phyloP scores from a whole-genome alignment of 2,797 vertebrate species.

The Scyliorhinus canicula region DNA sequence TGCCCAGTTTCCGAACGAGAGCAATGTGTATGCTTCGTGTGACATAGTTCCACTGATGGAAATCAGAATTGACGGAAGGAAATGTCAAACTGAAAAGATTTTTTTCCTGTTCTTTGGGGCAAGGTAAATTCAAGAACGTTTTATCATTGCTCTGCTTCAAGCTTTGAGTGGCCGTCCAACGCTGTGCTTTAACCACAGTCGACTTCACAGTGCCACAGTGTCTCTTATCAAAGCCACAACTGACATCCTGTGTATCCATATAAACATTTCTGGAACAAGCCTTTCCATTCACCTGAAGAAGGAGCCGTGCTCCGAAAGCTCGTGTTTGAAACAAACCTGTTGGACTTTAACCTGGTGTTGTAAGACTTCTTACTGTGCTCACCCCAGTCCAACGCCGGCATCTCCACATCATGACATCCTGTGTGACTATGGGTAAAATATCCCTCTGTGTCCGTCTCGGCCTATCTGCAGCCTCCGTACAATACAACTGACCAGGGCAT shows the following conservation, averaged over 20 bases:
- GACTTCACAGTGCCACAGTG: neutral
- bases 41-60: conserved; percentile 5
- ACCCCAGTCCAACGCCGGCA: no score
- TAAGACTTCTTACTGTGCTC: no score
- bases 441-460: no score
- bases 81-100: conserved; percentile 30
- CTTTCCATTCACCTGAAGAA: no score
- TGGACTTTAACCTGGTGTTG: no score
- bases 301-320: no score
- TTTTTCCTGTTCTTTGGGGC: neutral
- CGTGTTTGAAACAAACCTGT: no score
- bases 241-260: neutral
- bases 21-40: neutral
- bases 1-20: neutral
- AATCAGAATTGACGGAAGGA: conserved; percentile 3
- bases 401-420: no score
- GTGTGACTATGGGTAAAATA: neutral
- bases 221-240: neutral
- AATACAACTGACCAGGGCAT: neutral
- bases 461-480: neutral
- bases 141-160: neutral
- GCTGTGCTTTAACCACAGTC: neutral
- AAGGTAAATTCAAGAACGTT: neutral
- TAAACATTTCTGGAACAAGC: no score
- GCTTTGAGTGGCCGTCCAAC: neutral